Evolutionary conservation across 2,888 invertebrate species (phyloP), one percentile per base, ranked within the genome.

Genomic region (Himalopsyche japonica): DNA sequence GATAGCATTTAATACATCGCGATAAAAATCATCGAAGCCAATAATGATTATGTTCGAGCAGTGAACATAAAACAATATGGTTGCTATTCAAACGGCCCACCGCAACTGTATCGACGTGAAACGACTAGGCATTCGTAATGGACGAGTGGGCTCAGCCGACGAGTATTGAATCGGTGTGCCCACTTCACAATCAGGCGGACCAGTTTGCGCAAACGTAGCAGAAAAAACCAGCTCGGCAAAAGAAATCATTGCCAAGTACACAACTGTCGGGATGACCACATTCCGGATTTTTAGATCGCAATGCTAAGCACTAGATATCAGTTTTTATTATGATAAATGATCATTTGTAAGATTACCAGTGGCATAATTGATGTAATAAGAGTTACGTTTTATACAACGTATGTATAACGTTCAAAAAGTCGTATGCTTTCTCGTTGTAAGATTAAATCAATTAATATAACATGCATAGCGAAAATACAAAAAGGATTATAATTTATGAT

Each of bases 161-260:
- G 24, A 15, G 70, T 70, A 27, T 27, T 70, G 70, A 70, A 70
- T 70, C 70, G 12, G 12, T 12, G 70, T 27, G 5, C 34, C 77
- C 77, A 20, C 77, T 77, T n/a, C 43, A 34, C n/a, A 34, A 77
- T 37, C n/a, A 24, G 82, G 79, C 64, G 64, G 78, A 78, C 82
- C 82, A 34, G 82, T 82, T 78, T 47, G 20, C 37, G 37, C 37
- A 20, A 77, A 77, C 77, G 77, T 24, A n/a, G 64, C 70, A 76
- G 24, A 76, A 47, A 76, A 83, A 83, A 80, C 80, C 82, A 57
- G 80, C 34, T 76, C 43, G 34, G 49, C 79, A 82, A 82, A 84
- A 86, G 86, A 86, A 86, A 86, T 86, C 86, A 84, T 70, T 86
- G 84, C 82, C 86, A 86, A 86, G 86, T 82, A 84, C 86, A 84